Evolutionary conservation across 1,140 invertebrate species (phyloP).

Genomic region (Maconellicoccus hirsutus): DNA sequence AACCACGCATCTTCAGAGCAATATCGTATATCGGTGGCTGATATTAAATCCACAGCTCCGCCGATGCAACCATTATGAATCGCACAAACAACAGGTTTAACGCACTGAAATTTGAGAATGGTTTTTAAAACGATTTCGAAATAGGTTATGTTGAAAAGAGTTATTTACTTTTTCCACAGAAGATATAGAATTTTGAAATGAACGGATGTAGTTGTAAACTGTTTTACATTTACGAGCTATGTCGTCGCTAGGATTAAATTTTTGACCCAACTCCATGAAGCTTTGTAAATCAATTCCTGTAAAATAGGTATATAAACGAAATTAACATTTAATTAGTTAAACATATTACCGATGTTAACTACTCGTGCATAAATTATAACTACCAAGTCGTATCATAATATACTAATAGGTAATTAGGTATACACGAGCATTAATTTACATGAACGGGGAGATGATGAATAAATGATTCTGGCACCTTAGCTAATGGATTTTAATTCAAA

Average conservation of each 20-base stretch:
- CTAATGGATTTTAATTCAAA: too few species aligned
- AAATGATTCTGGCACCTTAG: too few species aligned
- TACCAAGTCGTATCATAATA: too few species aligned
- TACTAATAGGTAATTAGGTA: too few species aligned
- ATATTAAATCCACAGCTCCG: constrained; percentile 75
- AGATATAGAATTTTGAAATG: constrained; percentile 65
- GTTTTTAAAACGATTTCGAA: too few species aligned
- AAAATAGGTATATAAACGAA: constrained; percentile 30
- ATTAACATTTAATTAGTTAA: neutral
- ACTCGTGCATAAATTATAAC: too few species aligned
- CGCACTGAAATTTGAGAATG: constrained; percentile 42
- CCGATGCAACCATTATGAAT: constrained; percentile 83
- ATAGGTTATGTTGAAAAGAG: neutral
- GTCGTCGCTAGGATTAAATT: constrained; percentile 56
- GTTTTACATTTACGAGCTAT: constrained; percentile 62
- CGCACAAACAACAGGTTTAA: constrained; percentile 81
- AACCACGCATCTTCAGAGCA: constrained; percentile 86
- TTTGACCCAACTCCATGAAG: constrained; percentile 44
- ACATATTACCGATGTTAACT: too few species aligned
- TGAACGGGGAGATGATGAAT: too few species aligned
- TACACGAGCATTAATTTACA: too few species aligned
- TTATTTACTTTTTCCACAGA: constrained; percentile 56
- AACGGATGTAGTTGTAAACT: constrained; percentile 50
- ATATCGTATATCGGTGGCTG: constrained; percentile 82
- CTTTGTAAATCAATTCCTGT: constrained; percentile 61